Evolutionary conservation across 1,140 invertebrate species (phyloP), one percentile per base, ranked within the genome.

Genomic region (Cyclargus thomasi): DNA sequence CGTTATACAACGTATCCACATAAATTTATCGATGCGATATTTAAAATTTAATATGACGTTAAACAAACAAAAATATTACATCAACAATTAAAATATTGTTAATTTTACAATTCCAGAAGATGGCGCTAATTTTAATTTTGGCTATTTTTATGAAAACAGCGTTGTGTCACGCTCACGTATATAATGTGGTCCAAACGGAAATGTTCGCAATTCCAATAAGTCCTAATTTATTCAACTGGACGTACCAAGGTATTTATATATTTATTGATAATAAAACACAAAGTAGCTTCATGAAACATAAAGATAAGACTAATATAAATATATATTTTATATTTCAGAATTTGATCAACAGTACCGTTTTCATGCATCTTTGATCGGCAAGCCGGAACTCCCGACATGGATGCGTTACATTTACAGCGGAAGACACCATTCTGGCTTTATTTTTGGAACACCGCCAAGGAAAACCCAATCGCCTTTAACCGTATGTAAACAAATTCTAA

Each of bases 321-420:
- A 29, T 23, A 29, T 29, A 29, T 29, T 47, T 20, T 57, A 65
- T 47, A 11, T 67, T 63, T 16, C 76, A 92, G 92, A 87, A 74
- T 91, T 90, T 69, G 83, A 91, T 57, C 91, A 93, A 72, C 93
- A 94, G 67, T 95, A 93, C 74, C 92, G 92, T 3, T 95, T 95
- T 79, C 93, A 94, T 72, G 92, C 94, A 0, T 94, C 94, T 0
- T 78, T 96, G 20, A 69, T 93, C 0, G 92, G 94, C 74, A 92
- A 94, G 62, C 96, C 96, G 0, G 96, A 97, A 88, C 90, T 97
- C 59, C 96, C 96, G 1, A 88, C 92, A 10, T 97, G 96, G 96
- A 94, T 97, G 74, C 92, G 94, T 47, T 97, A 96, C 76, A 93
- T 94, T 63, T 97, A 96, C 77, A 96, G 95, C 72, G 92, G 93